Evolutionary conservation across 2,888 invertebrate genomes (phyloP).

Genomic region (Caenorhabditis sp.): DNA sequence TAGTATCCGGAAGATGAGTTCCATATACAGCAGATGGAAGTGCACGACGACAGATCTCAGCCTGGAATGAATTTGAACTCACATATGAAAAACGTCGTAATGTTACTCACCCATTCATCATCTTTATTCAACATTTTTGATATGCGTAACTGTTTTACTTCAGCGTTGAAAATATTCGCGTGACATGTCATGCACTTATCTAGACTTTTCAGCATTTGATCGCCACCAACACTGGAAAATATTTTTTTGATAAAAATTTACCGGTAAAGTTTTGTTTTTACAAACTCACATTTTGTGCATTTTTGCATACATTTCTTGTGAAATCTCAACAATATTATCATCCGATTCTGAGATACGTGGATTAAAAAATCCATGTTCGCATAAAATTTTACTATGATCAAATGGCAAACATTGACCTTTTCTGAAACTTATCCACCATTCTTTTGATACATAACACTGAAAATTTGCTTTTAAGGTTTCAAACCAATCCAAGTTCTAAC

Average conservation of each 20-base stretch:
- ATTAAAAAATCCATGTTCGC: background rate
- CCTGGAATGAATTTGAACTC: background rate
- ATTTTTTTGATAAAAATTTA: background rate
- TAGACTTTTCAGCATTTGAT: slow-evolving; percentile 17
- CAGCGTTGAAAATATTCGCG: background rate
- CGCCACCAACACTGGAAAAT: slow-evolving; percentile 32
- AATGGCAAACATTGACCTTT: background rate
- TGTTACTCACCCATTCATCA: background rate
- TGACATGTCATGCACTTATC: background rate
- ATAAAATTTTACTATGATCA: background rate
- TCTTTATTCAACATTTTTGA: background rate
- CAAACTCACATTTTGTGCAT: background rate
- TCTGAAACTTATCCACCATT: background rate
- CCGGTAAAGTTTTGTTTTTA: background rate
- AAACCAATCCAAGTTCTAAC: no score
- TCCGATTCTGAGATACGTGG: background rate
- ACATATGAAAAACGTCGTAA: background rate
- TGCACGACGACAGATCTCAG: background rate
- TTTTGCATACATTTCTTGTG: background rate
- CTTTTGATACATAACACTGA: background rate
- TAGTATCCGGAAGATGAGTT: slow-evolving; percentile 15
- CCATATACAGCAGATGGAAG: background rate
- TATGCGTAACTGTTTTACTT: background rate
- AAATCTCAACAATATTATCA: background rate
- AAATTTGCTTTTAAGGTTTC: background rate